A percentile compares a stretch with the other conserved stretches of the same genome.
Evolutionary conservation across 2,888 invertebrate species (phyloP).

Genomic region (Sinodicranocentrus sp.): DNA sequence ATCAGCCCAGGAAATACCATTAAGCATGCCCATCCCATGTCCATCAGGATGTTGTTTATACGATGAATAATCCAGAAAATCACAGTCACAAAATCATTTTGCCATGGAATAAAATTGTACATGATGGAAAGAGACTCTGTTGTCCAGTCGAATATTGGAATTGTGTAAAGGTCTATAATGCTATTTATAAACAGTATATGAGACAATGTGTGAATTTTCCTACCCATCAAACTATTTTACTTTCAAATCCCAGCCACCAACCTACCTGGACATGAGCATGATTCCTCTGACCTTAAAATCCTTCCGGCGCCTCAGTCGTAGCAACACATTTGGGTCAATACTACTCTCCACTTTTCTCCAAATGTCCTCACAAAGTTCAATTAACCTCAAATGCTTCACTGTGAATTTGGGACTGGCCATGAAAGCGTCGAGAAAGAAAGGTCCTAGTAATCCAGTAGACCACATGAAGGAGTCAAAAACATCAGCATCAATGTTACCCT

Average conservation of each 20-base stretch:
- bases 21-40: constrained; percentile 5
- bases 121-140: not conserved
- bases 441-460: not conserved
- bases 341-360: not conserved
- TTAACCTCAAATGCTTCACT: not conserved
- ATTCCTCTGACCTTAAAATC: not conserved
- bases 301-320: not conserved
- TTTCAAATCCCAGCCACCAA: not conserved
- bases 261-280: not conserved
- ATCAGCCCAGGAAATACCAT: not conserved
- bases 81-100: not conserved
- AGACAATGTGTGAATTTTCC: no score
- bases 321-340: not conserved
- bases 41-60: not conserved
- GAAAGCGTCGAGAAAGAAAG: not conserved
- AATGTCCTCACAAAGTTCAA: not conserved
- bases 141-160: not conserved
- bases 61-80: not conserved
- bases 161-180: not conserved
- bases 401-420: not conserved
- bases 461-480: constrained; percentile 11
- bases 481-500: not conserved
- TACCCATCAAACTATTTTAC: no score
- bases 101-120: not conserved
- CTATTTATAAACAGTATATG: not conserved